A percentile compares a stretch with the other conserved stretches of the same genome.
These are phyloP conservation scores for Genyomyrus donnyi DNA, from an alignment of 2,113 vertebrate species.

Conservation along the genomic window DNA sequence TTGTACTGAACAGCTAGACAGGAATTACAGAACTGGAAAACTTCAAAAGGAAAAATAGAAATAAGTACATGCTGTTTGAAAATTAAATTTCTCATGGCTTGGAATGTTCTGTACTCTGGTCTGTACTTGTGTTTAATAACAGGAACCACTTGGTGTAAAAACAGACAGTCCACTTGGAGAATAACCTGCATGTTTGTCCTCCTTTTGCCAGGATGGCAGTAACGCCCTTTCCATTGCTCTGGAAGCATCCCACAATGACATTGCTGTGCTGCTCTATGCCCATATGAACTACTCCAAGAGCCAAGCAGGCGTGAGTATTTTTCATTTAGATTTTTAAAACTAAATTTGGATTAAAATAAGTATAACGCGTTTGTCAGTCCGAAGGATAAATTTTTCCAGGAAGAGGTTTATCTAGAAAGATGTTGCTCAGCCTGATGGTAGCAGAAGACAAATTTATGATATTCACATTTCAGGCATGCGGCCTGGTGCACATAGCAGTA, in stretches of 20 bases:
- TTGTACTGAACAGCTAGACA: neutral
- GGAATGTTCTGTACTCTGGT: neutral
- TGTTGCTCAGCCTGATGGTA: neutral
- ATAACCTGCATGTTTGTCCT: neutral
- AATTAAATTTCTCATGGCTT: neutral
- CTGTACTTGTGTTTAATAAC: neutral
- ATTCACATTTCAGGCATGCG: neutral
- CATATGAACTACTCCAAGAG: constrained; percentile 67
- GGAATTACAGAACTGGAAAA: neutral
- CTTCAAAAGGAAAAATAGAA: neutral
- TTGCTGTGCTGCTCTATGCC: constrained; percentile 74
- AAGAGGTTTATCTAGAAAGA: neutral
- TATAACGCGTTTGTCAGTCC: neutral
- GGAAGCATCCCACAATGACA: constrained; percentile 83
- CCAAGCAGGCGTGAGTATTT: constrained; percentile 56
- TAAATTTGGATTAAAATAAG: neutral
- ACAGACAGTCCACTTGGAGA: neutral
- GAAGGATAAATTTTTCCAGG: neutral
- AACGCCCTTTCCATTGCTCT: constrained; percentile 80
- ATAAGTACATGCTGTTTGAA: neutral
- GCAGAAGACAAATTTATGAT: neutral
- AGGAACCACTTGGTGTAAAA: neutral
- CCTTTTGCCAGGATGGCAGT: constrained; percentile 74
- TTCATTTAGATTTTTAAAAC: neutral
- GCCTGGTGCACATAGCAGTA: neutral